Conservation (phyloP, 2,888 invertebrate genomes). For the Invenusta paracnida region DNA sequence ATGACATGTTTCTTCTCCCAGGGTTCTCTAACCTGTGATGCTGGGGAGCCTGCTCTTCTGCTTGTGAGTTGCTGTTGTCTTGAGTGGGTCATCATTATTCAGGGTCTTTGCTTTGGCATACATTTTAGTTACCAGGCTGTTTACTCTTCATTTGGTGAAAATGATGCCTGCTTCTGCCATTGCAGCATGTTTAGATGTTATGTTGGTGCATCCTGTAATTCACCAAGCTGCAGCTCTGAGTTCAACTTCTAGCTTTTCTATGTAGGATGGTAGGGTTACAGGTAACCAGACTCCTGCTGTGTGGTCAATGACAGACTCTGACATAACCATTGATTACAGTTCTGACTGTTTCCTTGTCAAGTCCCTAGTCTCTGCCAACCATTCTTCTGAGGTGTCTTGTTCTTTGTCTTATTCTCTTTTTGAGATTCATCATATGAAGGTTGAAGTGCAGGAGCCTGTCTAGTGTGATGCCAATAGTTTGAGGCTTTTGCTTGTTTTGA, state of each 20-base stretch:
- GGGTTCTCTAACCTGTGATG: not conserved
- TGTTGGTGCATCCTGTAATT: not conserved
- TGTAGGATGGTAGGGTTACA: not conserved
- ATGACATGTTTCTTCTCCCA: not conserved
- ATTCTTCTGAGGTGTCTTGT: not conserved
- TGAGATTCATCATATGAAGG: not conserved
- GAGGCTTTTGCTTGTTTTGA: no score
- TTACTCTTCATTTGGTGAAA: not conserved
- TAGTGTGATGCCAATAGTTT: no score
- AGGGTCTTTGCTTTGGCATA: not conserved
- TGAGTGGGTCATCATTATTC: not conserved
- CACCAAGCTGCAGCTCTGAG: not conserved
- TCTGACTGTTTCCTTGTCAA: not conserved
- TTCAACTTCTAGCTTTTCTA: not conserved
- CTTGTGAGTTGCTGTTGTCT: not conserved
- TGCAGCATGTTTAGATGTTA: not conserved
- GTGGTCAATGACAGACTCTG: not conserved
- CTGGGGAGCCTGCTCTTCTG: not conserved
- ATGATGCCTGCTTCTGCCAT: not conserved
- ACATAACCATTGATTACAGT: not conserved
- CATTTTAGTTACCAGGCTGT: not conserved
- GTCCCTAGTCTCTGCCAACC: not conserved
- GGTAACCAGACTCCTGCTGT: not conserved
- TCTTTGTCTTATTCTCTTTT: not conserved
- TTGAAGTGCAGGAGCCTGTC: not conserved